phyloP scores from a whole-genome alignment of 2,113 vertebrate species.

The Hipposideros armiger region DNA sequence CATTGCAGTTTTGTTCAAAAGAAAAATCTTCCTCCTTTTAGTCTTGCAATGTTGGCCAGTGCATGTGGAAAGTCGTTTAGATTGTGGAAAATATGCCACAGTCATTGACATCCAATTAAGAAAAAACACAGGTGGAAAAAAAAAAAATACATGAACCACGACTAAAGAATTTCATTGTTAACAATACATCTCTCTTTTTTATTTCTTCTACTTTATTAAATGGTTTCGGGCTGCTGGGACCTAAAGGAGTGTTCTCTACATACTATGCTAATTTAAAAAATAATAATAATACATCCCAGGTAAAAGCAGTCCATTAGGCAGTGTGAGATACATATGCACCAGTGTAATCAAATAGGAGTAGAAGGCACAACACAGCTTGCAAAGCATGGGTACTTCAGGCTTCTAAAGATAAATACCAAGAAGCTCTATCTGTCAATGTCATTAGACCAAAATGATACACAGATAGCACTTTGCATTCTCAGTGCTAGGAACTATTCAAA shows the following conservation, averaged over 20 bases:
- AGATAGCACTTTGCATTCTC: neutral
- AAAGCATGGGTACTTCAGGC: neutral
- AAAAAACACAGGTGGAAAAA: neutral
- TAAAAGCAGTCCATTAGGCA: neutral
- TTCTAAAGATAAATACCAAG: neutral
- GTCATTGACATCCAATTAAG: neutral
- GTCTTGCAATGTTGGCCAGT: neutral
- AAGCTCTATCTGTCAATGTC: neutral
- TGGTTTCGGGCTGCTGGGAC: neutral
- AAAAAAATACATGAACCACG: neutral
- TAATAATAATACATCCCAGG: neutral
- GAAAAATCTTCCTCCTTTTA: neutral
- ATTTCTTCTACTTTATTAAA: conserved; percentile 31
- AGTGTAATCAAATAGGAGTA: neutral
- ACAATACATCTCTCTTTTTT: neutral
- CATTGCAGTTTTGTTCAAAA: conserved; percentile 21
- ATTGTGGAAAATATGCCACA: neutral
- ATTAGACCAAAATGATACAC: neutral
- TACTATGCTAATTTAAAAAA: neutral
- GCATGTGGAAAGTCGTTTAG: neutral
- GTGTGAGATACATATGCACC: neutral
- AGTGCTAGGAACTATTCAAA: neutral
- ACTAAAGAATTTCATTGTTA: neutral
- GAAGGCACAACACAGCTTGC: neutral
- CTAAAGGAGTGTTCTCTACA: neutral